Conservation (phyloP, 1,140 invertebrate species). For the Dreissena rostriformis region DNA sequence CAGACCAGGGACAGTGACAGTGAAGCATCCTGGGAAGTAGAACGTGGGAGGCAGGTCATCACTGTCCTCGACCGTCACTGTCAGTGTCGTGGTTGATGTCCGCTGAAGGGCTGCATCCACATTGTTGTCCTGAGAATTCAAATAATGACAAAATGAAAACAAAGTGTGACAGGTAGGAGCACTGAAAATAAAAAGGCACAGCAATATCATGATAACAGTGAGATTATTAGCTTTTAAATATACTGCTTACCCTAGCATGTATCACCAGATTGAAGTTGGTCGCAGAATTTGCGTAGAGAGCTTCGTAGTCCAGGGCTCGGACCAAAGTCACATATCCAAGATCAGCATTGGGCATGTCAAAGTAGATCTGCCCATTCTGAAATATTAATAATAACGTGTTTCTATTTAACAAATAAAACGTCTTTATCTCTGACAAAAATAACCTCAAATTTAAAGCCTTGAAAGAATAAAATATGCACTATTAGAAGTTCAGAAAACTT, state of each 20-base stretch:
- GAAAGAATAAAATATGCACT: too few species aligned
- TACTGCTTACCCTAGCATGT: constrained; percentile 15
- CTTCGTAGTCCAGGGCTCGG: constrained; percentile 18
- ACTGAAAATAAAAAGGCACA: too few species aligned
- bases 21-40: constrained; percentile 10
- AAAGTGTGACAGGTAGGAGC: too few species aligned
- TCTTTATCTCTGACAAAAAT: neutral
- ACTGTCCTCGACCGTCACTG: constrained; percentile 23
- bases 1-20: neutral
- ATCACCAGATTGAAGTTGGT: constrained; percentile 2
- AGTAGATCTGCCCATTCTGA: neutral
- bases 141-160: too few species aligned
- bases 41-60: constrained; percentile 42
- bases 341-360: constrained; percentile 9
- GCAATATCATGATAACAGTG: too few species aligned
- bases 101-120: neutral
- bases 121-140: constrained; percentile 28
- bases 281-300: neutral
- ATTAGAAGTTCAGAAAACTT: neutral
- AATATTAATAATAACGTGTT: neutral
- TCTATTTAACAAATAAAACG: neutral
- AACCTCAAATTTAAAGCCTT: too few species aligned
- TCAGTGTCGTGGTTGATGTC: constrained; percentile 16
- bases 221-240: neutral
- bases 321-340: constrained; percentile 7